Percentiles rank a stretch among this genome's conserved stretches.
These are phyloP conservation scores for Colius striatus DNA, from an alignment of 2,113 vertebrate genomes.

Conservation along the genomic window DNA sequence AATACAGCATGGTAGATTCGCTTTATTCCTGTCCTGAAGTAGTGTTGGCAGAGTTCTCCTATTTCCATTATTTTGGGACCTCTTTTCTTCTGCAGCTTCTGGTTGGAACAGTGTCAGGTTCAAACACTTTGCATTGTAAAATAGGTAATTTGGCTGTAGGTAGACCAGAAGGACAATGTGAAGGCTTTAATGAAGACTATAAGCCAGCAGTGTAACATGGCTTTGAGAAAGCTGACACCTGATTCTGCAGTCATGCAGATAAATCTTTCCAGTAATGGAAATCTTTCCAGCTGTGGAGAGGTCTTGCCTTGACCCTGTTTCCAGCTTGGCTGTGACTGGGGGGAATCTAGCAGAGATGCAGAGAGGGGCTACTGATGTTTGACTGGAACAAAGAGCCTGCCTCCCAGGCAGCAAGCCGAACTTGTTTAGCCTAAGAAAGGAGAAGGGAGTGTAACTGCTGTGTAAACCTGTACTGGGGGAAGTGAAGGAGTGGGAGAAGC, in stretches of 20 bases:
- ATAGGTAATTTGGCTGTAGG: not conserved
- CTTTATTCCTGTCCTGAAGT: not conserved
- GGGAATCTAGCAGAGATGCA: not conserved
- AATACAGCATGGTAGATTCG: not conserved
- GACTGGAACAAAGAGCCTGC: not conserved
- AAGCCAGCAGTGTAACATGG: accelerated
- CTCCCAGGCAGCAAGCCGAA: accelerated
- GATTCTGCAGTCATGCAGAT: not conserved
- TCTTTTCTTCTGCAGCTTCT: not conserved
- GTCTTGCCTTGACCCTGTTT: not conserved
- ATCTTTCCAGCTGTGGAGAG: not conserved
- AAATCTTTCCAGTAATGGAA: not conserved
- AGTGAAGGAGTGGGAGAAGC: not conserved
- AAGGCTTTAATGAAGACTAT: not conserved
- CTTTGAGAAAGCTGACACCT: not conserved
- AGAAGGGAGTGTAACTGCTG: not conserved
- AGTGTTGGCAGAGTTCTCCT: not conserved
- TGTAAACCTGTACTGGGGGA: not conserved
- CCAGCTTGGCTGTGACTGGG: not conserved
- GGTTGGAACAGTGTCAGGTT: not conserved
- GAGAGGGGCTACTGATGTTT: not conserved
- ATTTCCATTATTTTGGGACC: not conserved
- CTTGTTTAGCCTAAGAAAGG: not conserved
- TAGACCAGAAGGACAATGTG: not conserved
- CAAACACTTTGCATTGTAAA: not conserved